Evolutionary conservation across 2,888 invertebrate species (phyloP).

Genomic region (Tortrix viridana): DNA sequence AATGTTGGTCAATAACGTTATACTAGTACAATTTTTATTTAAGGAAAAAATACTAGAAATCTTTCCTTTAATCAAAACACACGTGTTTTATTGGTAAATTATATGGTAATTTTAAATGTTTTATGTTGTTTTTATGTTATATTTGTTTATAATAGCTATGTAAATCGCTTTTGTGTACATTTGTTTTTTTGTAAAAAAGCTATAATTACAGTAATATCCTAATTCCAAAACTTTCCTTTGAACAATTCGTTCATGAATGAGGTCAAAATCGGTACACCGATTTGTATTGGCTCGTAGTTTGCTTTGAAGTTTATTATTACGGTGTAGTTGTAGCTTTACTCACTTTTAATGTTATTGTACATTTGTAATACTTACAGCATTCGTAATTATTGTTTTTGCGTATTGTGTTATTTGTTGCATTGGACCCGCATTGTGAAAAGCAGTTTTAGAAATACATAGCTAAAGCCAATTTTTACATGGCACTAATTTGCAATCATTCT

Average conservation of each 20-base stretch:
- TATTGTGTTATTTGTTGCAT: conserved; percentile 13
- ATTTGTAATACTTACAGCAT: conserved; percentile 2
- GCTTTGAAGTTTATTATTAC: background rate
- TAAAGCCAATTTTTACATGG: too few relatives aligned
- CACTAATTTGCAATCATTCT: too few relatives aligned
- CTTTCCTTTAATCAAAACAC: too few relatives aligned
- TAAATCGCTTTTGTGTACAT: conserved; percentile 3
- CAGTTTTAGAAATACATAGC: too few relatives aligned
- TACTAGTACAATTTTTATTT: too few relatives aligned
- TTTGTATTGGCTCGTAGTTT: too few relatives aligned
- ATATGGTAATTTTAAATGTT: too few relatives aligned
- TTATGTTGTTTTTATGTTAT: too few relatives aligned
- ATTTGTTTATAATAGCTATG: background rate
- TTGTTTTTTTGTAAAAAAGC: conserved; percentile 5
- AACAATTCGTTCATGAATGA: background rate
- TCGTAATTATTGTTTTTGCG: background rate
- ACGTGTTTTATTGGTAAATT: too few relatives aligned
- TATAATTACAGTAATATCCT: background rate
- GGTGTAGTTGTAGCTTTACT: conserved; percentile 1
- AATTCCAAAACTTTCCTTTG: too few relatives aligned
- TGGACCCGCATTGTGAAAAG: background rate
- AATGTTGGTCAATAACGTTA: background rate
- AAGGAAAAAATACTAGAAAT: too few relatives aligned
- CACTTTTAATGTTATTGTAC: background rate
- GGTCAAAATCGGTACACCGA: too few relatives aligned